Conservation (phyloP, 2,888 invertebrate species). For the Orthonychiurus folsomi region DNA sequence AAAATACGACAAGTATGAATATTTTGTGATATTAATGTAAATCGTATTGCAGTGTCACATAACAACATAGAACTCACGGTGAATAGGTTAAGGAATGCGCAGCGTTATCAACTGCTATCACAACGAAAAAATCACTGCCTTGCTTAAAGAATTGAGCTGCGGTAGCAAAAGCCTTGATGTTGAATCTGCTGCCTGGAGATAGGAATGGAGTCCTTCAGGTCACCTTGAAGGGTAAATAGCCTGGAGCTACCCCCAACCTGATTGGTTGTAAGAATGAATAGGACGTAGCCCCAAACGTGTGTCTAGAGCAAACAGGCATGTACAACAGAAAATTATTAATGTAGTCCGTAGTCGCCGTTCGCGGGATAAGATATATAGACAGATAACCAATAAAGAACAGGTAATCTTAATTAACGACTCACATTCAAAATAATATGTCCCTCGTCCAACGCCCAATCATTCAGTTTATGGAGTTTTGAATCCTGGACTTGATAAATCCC, state of each 20-base stretch:
- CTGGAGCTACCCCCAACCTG: slow-evolving; percentile 21
- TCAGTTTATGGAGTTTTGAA: slow-evolving; percentile 14
- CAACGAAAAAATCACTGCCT: slow-evolving; percentile 23
- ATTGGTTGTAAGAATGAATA: slow-evolving; percentile 25
- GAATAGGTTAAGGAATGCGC: slow-evolving; percentile 30
- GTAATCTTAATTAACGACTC: slow-evolving; percentile 11
- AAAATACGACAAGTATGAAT: neutral
- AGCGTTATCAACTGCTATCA: slow-evolving; percentile 30
- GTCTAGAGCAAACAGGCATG: slow-evolving; percentile 18
- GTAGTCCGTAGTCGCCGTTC: neutral
- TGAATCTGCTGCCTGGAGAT: slow-evolving; percentile 31
- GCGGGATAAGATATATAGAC: neutral
- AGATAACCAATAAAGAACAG: neutral
- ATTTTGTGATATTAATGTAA: neutral
- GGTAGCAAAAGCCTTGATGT: slow-evolving; percentile 20
- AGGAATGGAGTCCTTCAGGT: slow-evolving; percentile 6
- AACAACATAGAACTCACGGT: slow-evolving; percentile 24
- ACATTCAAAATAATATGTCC: slow-evolving; percentile 27
- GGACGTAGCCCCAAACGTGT: slow-evolving; percentile 23
- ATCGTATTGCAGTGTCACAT: neutral
- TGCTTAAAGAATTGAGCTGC: slow-evolving; percentile 29
- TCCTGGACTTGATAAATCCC: slow-evolving; percentile 22
- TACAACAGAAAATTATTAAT: slow-evolving; percentile 3
- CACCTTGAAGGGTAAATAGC: slow-evolving; percentile 21
- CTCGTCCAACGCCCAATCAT: slow-evolving; percentile 14